Evolutionary conservation across 2,888 invertebrate genomes (phyloP), one percentile per base, ranked within the genome.

Genomic region (Pachydiplax longipennis): DNA sequence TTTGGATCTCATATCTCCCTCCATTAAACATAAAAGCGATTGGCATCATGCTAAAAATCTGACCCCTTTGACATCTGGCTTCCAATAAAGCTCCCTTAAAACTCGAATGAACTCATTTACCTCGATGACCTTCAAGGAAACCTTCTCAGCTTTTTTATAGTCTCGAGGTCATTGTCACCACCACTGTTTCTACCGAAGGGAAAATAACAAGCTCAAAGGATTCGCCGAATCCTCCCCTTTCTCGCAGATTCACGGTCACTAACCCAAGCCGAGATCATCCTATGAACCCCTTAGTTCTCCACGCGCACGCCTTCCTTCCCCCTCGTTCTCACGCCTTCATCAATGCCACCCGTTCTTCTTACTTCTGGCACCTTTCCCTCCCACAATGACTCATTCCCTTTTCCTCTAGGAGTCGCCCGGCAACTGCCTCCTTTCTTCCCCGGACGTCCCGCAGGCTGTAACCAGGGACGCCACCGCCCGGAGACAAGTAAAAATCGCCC

Each of bases 371-470:
- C 61, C 37, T 58, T 48, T 48, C 37, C 48, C 82, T 48, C 58
- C 81, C 10, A 22, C 58, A 37, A 58, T 87, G 87, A 87, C 65
- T 87, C 87, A 87, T 61, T 87, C 31, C 4, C 35, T 53, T 25
- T 25, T 48, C 25, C 48, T 53, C 53, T 53, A 61, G 87, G 87
- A 61, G 87, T 61, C 87, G 87, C 87, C 87, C 87, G 35, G 87
- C 87, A 65, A 87, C 87, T 48, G 87, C 22, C n/a, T 12, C 44
- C 44, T 10, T 44, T 3, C 44, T 25, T 13, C 25, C 73, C 31
- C 25, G 22, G 61, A n/a, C 65, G 65, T 65, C n/a, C 13, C 25
- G 73, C 31, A 12, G 73, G 25, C 73, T 31, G 73, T 73, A 22
- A 31, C 25, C 31, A 61, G 22, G 73, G 73, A 31, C 65, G n/a